Base-by-base conservation (phyloP, 37 sponge, comb jelly and placozoan species). In the Aplysina aerophoba region DNA sequence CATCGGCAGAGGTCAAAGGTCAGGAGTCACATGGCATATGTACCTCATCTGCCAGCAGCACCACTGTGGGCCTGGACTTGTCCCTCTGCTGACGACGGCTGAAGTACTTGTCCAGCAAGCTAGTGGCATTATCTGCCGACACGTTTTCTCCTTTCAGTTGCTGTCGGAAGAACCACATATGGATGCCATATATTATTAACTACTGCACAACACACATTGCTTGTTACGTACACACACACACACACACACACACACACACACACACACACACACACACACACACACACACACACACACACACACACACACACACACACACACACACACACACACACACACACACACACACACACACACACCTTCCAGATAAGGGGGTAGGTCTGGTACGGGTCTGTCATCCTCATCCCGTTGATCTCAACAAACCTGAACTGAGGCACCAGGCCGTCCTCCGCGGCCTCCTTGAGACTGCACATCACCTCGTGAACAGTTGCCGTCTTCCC, bases 401-500 rank as follows among this genome's bases (percentile, higher is more conserved):
- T 94, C 91, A 98, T 88, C 15, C 99, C 99, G 71, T 98, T 98
- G 58, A 98, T 79, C 78, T 96, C 94, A 17, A 96, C 84, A 79
- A 94, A 94, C 78, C 91, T 88, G 79, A 94, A 98, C 11, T 82
- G 31, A 0, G 90, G 89, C 14, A 97, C 28, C 15, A 82, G 55
- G 0, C 83, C 87, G 0, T 83, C 90, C 15, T 89, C 82, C 19
- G 73, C 89, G 27, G 83, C 86, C 55, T 81, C 81, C 17, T 74
- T 82, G 68, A 97, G 86, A 54, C 87, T 78, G 24, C 64, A 33
- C 27, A 93, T 55, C 33, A 91, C 97, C 59, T 93, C 95, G 15
- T 65, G 87, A 31, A 96, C 92, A n/a, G 99, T 98, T 2, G 99
- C 99, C 0, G 99, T 98, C 89, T 98, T 98, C 2, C 99, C 99